phyloP scores from a whole-genome alignment of 2,797 vertebrate species.

The Dendrocincla tyrannina region DNA sequence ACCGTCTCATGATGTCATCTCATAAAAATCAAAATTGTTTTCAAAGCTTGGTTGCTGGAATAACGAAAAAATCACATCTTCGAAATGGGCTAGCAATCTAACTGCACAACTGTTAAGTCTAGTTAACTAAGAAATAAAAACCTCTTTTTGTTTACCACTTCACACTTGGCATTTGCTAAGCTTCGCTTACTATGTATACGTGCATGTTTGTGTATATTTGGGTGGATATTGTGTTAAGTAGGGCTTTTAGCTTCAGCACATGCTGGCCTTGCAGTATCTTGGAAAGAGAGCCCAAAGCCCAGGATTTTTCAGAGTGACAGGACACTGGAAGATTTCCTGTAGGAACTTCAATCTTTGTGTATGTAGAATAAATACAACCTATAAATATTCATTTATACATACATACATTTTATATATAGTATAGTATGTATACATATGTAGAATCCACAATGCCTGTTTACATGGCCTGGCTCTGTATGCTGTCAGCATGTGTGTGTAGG shows the following conservation, averaged over 20 bases:
- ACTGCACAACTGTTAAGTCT: neutral
- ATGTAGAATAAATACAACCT: neutral
- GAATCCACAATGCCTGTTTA: neutral
- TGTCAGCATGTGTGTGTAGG: neutral
- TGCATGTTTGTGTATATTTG: neutral
- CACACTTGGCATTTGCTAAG: neutral
- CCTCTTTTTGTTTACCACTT: neutral
- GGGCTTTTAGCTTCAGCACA: neutral
- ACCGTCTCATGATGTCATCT: neutral
- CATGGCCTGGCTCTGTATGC: neutral
- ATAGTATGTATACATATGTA: neutral
- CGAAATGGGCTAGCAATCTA: neutral
- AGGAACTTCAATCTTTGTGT: neutral
- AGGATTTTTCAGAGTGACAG: neutral
- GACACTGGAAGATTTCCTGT: neutral
- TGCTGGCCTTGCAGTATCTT: neutral
- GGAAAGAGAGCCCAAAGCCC: neutral
- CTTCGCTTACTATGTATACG: neutral
- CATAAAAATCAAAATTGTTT: neutral
- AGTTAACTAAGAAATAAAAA: neutral
- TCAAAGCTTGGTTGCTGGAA: neutral
- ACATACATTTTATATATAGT: too few relatives aligned
- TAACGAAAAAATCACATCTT: neutral
- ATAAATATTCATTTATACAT: neutral
- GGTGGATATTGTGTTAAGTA: neutral